Conservation (phyloP, 2,888 invertebrate genomes). For the Trachelus tabidus region DNA sequence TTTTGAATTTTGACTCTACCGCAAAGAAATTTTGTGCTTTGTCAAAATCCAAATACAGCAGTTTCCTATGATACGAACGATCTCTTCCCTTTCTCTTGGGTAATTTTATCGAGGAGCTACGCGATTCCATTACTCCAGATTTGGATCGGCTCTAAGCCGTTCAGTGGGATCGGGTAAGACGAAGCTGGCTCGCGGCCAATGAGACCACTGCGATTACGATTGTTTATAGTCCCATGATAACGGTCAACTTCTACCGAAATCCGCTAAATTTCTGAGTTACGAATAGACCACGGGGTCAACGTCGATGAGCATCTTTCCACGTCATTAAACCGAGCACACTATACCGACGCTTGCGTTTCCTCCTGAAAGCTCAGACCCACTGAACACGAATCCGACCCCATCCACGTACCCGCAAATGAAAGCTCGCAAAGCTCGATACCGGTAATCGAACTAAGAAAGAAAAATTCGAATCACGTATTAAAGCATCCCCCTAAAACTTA, state of each 20-base stretch:
- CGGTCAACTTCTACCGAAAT: slow-evolving; percentile 51
- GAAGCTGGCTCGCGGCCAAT: slow-evolving; percentile 38
- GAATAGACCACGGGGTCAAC: slow-evolving; percentile 32
- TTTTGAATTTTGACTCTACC: background rate
- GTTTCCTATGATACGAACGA: background rate
- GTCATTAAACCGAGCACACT: slow-evolving; percentile 39
- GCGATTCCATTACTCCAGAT: background rate
- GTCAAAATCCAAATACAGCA: background rate
- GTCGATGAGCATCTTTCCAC: slow-evolving; percentile 52
- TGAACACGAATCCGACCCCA: background rate
- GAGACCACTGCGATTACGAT: slow-evolving; percentile 49
- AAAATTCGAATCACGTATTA: background rate
- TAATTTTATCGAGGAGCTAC: background rate
- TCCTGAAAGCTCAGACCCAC: background rate
- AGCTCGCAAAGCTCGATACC: background rate
- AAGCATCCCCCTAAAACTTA: background rate
- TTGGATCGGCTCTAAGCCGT: slow-evolving; percentile 3
- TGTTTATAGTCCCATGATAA: slow-evolving; percentile 51
- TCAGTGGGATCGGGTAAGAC: background rate
- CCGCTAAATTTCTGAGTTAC: slow-evolving; percentile 26
- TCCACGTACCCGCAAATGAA: background rate
- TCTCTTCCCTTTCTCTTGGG: background rate
- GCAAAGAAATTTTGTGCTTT: background rate
- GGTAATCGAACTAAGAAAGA: background rate
- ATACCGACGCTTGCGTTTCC: background rate